These are phyloP conservation scores for Condylura cristata DNA, from an alignment of 2,113 vertebrate genomes.

Conservation along the genomic window DNA sequence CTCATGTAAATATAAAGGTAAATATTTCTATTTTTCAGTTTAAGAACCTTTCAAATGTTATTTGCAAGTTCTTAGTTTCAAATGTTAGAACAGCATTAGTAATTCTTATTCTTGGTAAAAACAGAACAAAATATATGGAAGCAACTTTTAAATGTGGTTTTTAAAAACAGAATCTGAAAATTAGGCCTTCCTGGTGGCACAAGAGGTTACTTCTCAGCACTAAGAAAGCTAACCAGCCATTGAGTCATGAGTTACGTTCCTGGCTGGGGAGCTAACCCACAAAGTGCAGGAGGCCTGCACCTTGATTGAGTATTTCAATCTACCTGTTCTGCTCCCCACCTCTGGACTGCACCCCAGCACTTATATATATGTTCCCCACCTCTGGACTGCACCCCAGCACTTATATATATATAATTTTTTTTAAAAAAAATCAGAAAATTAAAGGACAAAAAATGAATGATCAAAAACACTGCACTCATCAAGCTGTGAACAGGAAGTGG, in stretches of 20 bases:
- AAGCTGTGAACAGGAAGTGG: not conserved
- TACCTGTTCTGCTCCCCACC: too few species aligned
- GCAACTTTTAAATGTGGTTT: not conserved
- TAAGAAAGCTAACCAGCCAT: too few species aligned
- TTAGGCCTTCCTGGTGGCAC: not conserved
- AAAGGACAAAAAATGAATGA: not conserved
- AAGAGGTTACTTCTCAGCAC: too few species aligned
- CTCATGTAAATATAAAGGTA: not conserved
- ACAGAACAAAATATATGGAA: not conserved
- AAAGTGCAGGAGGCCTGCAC: too few species aligned
- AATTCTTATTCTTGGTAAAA: conserved; percentile 14
- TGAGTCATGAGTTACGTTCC: too few species aligned
- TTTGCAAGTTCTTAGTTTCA: not conserved
- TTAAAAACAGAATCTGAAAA: conserved; percentile 13
- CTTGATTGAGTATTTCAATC: too few species aligned
- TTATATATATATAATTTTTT: too few species aligned
- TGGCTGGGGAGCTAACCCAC: too few species aligned
- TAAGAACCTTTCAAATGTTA: not conserved
- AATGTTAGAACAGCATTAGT: not conserved
- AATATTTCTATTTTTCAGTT: not conserved
- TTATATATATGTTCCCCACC: too few species aligned
- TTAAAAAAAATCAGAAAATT: too few species aligned
- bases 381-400: too few species aligned
- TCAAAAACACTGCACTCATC: not conserved
- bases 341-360: too few species aligned